phyloP scores from a whole-genome alignment of 2,113 vertebrate genomes.

The Pseudorhombus dupliciocellatus region DNA sequence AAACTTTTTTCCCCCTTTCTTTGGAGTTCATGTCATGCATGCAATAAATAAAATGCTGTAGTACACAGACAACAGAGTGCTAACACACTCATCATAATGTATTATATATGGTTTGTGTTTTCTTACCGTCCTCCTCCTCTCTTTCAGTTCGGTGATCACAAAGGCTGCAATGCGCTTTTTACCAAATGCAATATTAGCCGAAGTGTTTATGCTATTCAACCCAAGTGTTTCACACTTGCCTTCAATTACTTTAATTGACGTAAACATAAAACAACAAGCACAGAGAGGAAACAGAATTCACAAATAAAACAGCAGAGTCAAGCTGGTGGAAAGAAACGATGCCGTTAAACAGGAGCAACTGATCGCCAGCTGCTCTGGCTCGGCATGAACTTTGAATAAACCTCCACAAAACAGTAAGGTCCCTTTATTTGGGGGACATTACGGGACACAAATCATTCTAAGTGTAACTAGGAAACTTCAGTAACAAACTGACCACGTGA shows the following conservation, averaged over 20 bases:
- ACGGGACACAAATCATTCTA: background rate
- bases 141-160: background rate
- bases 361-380: slow-evolving; percentile 17
- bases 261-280: background rate
- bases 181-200: background rate
- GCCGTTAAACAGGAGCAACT: slow-evolving; percentile 23
- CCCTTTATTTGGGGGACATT: background rate
- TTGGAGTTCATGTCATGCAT: too few species aligned
- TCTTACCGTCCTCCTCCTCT: background rate
- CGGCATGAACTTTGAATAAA: background rate
- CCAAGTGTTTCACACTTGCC: background rate
- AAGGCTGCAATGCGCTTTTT: background rate
- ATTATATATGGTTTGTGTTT: background rate
- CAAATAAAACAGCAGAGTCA: background rate
- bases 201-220: background rate
- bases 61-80: too few species aligned
- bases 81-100: background rate
- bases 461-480: background rate
- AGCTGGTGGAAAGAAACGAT: slow-evolving; percentile 10
- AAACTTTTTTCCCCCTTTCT: too few species aligned
- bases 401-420: background rate
- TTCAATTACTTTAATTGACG: slow-evolving; percentile 11
- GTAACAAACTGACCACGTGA: background rate
- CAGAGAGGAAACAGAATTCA: background rate
- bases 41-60: too few species aligned